Evolutionary conservation across 2,888 invertebrate species (phyloP).

Genomic region (Drosophila pseudotalamancana): DNA sequence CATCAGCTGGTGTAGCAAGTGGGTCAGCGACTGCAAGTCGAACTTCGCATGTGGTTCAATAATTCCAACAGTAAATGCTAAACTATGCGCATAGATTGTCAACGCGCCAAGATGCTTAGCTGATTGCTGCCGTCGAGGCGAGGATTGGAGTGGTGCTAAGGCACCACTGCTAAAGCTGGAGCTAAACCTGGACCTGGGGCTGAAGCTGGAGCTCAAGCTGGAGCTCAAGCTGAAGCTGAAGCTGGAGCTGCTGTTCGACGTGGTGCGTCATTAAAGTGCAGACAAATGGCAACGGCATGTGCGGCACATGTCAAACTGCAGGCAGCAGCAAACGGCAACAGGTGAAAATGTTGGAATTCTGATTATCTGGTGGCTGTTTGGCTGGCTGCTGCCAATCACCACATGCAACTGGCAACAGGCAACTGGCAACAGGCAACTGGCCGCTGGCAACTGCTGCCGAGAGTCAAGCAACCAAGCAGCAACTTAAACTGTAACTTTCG

Average conservation of each 20-base stretch:
- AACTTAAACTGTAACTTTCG: conserved; percentile 80
- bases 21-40: conserved; percentile 57
- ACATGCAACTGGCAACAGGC: no score
- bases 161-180: conserved; percentile 22
- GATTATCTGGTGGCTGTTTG: conserved; percentile 65
- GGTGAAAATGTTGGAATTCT: conserved; percentile 81
- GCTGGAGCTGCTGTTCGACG: conserved; percentile 42
- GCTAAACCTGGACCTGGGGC: conserved; percentile 26
- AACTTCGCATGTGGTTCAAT: conserved; percentile 71
- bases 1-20: conserved; percentile 51
- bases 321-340: conserved; percentile 71
- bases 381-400: conserved; percentile 46
- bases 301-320: conserved; percentile 81
- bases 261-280: conserved; percentile 80
- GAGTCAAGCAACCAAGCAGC: conserved; percentile 42
- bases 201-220: conserved; percentile 19
- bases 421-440: no score
- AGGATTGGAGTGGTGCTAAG: conserved; percentile 51
- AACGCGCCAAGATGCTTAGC: conserved; percentile 70
- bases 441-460: conserved; percentile 53
- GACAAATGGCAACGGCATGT: conserved; percentile 81
- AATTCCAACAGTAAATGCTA: conserved; percentile 74
- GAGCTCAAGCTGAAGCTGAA: conserved; percentile 18
- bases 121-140: conserved; percentile 58
- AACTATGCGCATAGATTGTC: conserved; percentile 78